Conservation (phyloP, 2,797 vertebrate species). For the Schizopygopsis pylzovi region DNA sequence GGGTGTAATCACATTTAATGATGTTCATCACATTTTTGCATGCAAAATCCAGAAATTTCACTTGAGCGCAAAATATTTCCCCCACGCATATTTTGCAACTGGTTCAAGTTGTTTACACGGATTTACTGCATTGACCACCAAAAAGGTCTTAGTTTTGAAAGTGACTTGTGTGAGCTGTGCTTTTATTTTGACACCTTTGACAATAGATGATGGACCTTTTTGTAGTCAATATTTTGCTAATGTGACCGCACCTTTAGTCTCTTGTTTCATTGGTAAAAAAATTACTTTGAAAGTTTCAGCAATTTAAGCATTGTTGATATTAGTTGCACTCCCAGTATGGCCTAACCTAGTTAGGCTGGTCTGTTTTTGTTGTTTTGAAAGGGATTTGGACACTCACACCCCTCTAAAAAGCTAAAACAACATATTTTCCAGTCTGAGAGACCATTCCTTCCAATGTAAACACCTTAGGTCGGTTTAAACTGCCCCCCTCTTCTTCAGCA, state of each 20-base stretch:
- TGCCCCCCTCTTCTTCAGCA: neutral
- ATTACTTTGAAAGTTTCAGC: neutral
- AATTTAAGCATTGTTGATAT: neutral
- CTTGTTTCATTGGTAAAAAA: neutral
- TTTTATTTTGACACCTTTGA: neutral
- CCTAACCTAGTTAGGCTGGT: neutral
- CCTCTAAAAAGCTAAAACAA: neutral
- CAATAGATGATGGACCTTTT: neutral
- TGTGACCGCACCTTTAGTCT: neutral
- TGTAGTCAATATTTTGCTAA: neutral
- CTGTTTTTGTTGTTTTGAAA: neutral
- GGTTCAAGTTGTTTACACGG: neutral
- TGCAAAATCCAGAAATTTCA: neutral
- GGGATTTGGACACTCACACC: neutral
- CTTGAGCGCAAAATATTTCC: neutral
- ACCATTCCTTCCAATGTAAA: neutral
- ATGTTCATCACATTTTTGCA: neutral
- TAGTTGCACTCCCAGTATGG: neutral
- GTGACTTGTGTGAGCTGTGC: neutral
- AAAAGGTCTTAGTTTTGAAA: no score
- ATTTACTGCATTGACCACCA: no score
- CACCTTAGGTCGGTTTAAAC: neutral
- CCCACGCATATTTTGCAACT: neutral
- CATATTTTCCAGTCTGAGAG: neutral
- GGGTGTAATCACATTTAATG: neutral